Percentiles rank a stretch among this genome's conserved stretches.
Conservation (phyloP, 2,113 vertebrate species). For the Perognathus longimembris region DNA sequence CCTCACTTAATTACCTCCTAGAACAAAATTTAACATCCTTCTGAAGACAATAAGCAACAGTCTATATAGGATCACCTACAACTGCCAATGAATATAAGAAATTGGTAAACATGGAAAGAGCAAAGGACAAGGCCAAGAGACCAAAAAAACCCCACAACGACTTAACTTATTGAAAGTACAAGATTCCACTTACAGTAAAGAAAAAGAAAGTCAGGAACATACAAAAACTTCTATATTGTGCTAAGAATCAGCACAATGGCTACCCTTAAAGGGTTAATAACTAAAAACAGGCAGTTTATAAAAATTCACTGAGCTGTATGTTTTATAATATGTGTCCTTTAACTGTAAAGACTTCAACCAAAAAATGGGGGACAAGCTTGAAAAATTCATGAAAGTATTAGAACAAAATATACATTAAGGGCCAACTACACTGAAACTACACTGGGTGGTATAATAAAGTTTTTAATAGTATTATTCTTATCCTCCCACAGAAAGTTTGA, state of each 20-base stretch:
- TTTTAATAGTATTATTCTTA: neutral
- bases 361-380: neutral
- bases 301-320: neutral
- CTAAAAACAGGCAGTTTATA: neutral
- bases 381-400: constrained; percentile 19
- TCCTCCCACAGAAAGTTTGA: neutral
- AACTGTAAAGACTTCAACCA: constrained; percentile 20
- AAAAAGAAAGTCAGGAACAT: neutral
- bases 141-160: neutral
- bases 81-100: neutral
- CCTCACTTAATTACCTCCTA: neutral
- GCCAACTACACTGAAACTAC: neutral
- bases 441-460: neutral
- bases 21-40: constrained; percentile 31
- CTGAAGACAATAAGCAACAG: neutral
- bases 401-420: constrained; percentile 27
- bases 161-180: constrained; percentile 6
- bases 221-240: constrained; percentile 24
- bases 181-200: neutral
- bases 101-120: neutral
- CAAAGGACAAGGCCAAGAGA: neutral
- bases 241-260: constrained; percentile 26
- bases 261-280: neutral
- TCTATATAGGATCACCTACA: neutral
- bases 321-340: constrained; percentile 10